Evolutionary conservation across 2,797 vertebrate genomes (phyloP), one percentile per base, ranked within the genome.

Genomic region (Tenualosa thibaudeaui): DNA sequence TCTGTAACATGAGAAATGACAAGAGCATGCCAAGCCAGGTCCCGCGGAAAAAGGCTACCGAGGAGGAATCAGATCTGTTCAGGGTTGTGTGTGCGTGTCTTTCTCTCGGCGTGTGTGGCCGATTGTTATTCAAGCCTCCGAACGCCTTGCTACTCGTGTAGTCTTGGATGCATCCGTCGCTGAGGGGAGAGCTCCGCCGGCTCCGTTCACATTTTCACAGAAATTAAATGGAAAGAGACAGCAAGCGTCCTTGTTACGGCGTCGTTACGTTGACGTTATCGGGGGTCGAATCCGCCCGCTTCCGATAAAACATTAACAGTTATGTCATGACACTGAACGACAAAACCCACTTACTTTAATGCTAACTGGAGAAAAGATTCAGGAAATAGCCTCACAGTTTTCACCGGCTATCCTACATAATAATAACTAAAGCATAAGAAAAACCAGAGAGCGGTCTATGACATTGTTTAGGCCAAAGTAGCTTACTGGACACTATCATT

Each of bases 1-100:
- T 93, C 94, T 95, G 96, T 93, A 96, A 94, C 96, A 96, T 94
- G 93, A 95, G 95, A 93, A 90, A 94, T 96, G 96, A 97, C 96
- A 96, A 92, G 91, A 94, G 95, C 95, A 93, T 93, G 93, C 95
- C 95, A 92, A 94, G 88, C 89, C 90, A 86, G 92, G 90, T 93
- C 90, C 91, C 90, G 86, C 87, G 92, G 90, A 92, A 89, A 89
- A 91, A 94, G 89, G 91, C 90, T 87, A 86, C 90, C 88, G 90
- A 90, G 91, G 90, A 92, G 91, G 89, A 91, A 93, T 91, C 90
- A 88, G 91, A 93, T 90, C 92, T 90, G 91, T 92, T 91, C 93
- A 91, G 93, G 93, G 92, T 93, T 91, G 92, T 91, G 90, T 93
- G 86, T 68, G 84, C 56, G 89, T 90, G 92, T 91, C 85, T 86